Evolutionary conservation across 2,113 vertebrate species (phyloP).

Genomic region (Microcebus murinus): DNA sequence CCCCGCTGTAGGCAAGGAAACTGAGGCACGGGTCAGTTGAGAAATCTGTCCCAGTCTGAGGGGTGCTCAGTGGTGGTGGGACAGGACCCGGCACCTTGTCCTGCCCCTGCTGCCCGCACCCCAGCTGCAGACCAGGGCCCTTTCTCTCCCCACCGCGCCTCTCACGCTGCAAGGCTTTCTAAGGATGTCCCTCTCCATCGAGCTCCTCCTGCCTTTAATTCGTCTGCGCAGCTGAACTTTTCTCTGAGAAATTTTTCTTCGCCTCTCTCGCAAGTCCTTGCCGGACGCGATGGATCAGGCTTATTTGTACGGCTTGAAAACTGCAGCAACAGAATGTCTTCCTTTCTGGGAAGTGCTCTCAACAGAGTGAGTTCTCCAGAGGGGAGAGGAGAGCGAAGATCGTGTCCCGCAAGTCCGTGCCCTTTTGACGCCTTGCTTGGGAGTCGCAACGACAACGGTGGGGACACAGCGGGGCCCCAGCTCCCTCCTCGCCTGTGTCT

Average conservation of each 20-base stretch:
- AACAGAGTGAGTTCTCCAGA: neutral
- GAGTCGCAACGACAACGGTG: neutral
- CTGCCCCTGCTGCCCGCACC: too few species aligned
- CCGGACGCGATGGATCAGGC: accelerated
- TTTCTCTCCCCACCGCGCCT: accelerated
- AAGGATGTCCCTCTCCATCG: accelerated
- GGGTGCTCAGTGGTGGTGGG: too few species aligned
- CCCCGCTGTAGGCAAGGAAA: too few species aligned
- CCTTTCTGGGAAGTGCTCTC: neutral
- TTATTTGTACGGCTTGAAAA: neutral
- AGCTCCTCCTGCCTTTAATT: accelerated
- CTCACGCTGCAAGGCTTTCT: neutral
- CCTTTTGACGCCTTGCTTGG: neutral
- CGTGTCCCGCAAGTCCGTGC: accelerated
- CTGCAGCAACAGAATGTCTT: neutral
- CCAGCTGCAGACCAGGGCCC: neutral
- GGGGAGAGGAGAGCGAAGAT: neutral
- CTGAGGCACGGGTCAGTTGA: too few species aligned
- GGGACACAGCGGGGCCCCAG: neutral
- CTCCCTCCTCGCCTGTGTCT: neutral
- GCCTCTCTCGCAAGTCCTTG: neutral
- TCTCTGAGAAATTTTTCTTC: neutral
- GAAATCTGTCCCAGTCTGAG: too few species aligned
- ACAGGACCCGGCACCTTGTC: too few species aligned
- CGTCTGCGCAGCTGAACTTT: neutral